Evolutionary conservation across 2,888 invertebrate genomes (phyloP), one percentile per base, ranked within the genome.

Genomic region (Tiliacea citrago): DNA sequence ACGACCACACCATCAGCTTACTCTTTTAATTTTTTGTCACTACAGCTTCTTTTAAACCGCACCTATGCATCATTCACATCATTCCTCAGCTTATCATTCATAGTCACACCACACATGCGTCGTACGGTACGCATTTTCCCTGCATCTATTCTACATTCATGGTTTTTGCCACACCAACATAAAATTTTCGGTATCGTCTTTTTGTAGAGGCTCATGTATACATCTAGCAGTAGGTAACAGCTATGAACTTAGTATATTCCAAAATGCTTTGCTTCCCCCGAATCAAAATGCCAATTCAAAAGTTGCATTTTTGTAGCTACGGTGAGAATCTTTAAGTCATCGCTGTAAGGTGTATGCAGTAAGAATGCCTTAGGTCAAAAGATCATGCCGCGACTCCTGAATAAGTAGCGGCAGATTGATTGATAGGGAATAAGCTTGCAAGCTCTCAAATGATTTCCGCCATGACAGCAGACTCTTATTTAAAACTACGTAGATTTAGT

Each of bases 291-390:
- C 5, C 42, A 53, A 45, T 45, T 13, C 18, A 16, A 29, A 71
- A 47, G 35, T 49, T 24, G 39, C 21, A 4, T 71, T 71, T 47
- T 55, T 66, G 49, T 21, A 58, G 5, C 47, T n/a, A n/a, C n/a
- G 8, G 29, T 29, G 51, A 45, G 51, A 77, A 63, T 65, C 47
- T 39, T 49, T n/a, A 29, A 53, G 42, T 2, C 21, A 51, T 62
- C 21, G 24, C 42, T 68, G 29, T 55, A 58, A 39, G 55, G 35
- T 61, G 13, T 29, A 9, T 39, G 21, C 39, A 42, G 51, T 39
- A 58, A 53, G 21, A 68, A 78, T 68, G 18, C 57, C 68, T 57
- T 29, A 24, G 57, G 80, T 79, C 21, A 73, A 69, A 69, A 67
- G 80, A 67, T 75, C 68, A 61, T 49, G 55, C 45, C 57, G 35